Percentiles rank a stretch among this genome's conserved stretches.
Evolutionary conservation across 2,888 invertebrate species (phyloP).

Genomic region (Thecocarcelia acutangulata): DNA sequence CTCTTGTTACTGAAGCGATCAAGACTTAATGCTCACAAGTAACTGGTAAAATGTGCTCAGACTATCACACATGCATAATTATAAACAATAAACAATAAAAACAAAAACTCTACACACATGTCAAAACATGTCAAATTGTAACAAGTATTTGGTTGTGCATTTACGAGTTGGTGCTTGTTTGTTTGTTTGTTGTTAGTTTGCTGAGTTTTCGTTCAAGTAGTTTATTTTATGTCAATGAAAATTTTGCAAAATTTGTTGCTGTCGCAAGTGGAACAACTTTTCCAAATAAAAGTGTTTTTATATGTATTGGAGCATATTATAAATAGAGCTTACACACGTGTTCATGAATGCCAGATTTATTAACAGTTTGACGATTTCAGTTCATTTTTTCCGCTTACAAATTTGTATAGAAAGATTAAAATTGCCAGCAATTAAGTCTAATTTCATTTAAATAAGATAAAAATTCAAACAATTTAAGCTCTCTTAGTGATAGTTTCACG

Average conservation of each 20-base stretch:
- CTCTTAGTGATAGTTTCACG: too few species aligned
- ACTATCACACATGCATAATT: slow-evolving; percentile 32
- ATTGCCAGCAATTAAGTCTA: too few species aligned
- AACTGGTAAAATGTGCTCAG: neutral
- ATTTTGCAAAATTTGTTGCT: slow-evolving; percentile 22
- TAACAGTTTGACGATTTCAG: neutral
- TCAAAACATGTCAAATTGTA: neutral
- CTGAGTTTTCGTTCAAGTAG: slow-evolving; percentile 9
- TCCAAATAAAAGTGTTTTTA: slow-evolving; percentile 8
- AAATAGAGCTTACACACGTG: too few species aligned
- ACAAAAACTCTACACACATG: neutral
- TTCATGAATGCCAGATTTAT: too few species aligned
- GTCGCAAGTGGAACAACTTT: neutral
- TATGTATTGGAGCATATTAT: neutral
- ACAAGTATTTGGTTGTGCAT: neutral
- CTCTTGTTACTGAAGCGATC: slow-evolving; percentile 38
- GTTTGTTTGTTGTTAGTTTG: neutral
- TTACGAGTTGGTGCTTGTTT: neutral
- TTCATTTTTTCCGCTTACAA: too few species aligned
- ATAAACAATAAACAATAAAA: slow-evolving; percentile 22
- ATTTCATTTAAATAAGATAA: too few species aligned
- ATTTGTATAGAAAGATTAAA: too few species aligned
- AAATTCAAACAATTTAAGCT: too few species aligned
- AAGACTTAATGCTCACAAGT: neutral
- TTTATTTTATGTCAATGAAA: slow-evolving; percentile 52